phyloP scores from a whole-genome alignment of 2,888 invertebrate genomes.

The Palloptera scutellata region DNA sequence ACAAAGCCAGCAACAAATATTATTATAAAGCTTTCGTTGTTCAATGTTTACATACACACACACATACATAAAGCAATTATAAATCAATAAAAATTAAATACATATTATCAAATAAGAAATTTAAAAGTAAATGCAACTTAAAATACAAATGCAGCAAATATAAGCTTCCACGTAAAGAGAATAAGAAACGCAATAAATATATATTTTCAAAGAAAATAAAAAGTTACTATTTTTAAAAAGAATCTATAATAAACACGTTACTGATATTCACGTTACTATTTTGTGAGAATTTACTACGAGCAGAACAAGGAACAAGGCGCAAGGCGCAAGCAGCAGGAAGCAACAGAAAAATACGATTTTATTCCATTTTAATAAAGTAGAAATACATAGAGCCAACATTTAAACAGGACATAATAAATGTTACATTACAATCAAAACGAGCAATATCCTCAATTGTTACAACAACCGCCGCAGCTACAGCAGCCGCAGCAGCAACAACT shows the following conservation, averaged over 20 bases:
- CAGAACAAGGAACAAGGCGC: neutral
- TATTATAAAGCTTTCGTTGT: slow-evolving; percentile 8
- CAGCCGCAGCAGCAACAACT: slow-evolving; percentile 29
- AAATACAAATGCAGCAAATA: slow-evolving; percentile 53
- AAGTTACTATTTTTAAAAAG: neutral
- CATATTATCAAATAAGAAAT: slow-evolving; percentile 25
- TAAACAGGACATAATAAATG: slow-evolving; percentile 38
- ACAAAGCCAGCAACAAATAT: no score
- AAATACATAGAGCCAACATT: neutral
- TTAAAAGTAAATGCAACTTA: slow-evolving; percentile 33
- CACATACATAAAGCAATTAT: neutral
- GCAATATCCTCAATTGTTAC: slow-evolving; percentile 42
- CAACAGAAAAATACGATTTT: slow-evolving; percentile 22
- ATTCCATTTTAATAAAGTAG: slow-evolving; percentile 14
- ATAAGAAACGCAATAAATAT: neutral
- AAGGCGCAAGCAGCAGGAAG: neutral
- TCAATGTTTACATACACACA: slow-evolving; percentile 27
- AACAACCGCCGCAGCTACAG: slow-evolving; percentile 37
- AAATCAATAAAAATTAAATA: slow-evolving; percentile 1
- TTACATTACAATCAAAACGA: slow-evolving; percentile 45
- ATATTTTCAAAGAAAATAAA: neutral
- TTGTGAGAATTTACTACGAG: neutral
- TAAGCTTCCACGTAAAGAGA: slow-evolving; percentile 48
- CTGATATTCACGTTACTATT: neutral
- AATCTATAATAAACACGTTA: neutral